Conservation (phyloP, 2,797 vertebrate genomes). For the Falco biarmicus region DNA sequence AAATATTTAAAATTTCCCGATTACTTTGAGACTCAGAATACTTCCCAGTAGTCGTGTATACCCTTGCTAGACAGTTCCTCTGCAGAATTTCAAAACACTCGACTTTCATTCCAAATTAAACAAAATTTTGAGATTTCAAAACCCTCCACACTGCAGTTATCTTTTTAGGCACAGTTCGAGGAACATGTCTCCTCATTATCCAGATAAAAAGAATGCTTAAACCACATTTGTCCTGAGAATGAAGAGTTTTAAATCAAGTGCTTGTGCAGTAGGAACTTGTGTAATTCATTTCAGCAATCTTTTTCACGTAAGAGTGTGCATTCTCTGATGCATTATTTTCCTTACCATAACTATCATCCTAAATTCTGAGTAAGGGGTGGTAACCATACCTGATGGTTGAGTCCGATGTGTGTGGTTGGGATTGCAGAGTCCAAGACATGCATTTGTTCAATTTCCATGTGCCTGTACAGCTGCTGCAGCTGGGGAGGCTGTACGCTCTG, state of each 20-base stretch:
- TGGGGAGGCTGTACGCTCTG: slow-evolving; percentile 95
- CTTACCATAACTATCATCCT: background rate
- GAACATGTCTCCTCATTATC: background rate
- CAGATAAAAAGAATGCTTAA: background rate
- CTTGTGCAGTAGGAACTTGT: background rate
- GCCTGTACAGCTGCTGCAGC: slow-evolving; percentile 87
- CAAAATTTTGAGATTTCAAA: background rate
- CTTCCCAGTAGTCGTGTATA: background rate
- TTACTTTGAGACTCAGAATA: background rate
- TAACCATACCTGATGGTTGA: slow-evolving; percentile 78
- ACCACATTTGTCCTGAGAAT: background rate
- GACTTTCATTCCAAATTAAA: background rate
- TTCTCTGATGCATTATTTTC: background rate
- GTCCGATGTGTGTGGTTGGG: slow-evolving; percentile 76
- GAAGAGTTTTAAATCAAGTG: background rate
- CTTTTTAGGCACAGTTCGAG: background rate
- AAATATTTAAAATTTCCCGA: background rate
- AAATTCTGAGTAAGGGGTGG: background rate
- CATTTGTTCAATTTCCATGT: slow-evolving; percentile 89
- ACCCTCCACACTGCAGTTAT: background rate
- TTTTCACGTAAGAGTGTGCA: background rate
- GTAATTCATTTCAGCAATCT: background rate
- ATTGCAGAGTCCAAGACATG: slow-evolving; percentile 88
- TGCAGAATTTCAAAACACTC: background rate
- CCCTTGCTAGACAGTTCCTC: background rate